These are phyloP conservation scores for Encarsia formosa DNA, from an alignment of 2,888 invertebrate genomes.

Conservation along the genomic window DNA sequence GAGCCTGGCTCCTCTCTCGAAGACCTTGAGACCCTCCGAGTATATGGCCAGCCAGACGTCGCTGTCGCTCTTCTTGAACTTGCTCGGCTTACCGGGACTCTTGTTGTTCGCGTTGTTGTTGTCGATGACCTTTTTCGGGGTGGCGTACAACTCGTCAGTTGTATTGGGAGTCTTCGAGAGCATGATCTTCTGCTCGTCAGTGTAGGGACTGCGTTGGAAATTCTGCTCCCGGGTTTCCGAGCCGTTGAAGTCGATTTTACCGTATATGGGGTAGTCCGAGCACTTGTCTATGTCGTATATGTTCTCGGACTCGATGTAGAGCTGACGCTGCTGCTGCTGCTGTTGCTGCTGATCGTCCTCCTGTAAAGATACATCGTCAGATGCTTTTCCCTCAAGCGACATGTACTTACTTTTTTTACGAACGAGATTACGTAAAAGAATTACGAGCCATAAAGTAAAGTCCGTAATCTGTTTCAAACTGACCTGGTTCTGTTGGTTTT, in stretches of 20 bases:
- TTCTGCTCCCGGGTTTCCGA: conserved; percentile 35
- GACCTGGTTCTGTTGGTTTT: conserved; percentile 9
- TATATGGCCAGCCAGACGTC: conserved; percentile 52
- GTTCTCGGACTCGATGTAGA: conserved; percentile 32
- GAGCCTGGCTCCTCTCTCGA: conserved; percentile 46
- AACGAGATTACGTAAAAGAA: no score
- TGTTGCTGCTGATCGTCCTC: conserved; percentile 2
- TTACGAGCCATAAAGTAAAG: no score
- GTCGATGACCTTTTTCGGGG: conserved; percentile 26
- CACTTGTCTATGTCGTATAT: conserved; percentile 36
- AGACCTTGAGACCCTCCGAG: conserved; percentile 48
- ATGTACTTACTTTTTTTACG: no score
- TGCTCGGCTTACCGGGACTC: conserved; percentile 33
- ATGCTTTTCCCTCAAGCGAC: background rate
- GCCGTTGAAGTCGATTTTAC: conserved; percentile 33
- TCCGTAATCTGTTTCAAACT: no score
- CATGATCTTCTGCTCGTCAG: conserved; percentile 32
- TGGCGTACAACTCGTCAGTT: conserved; percentile 31
- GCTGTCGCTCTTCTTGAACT: conserved; percentile 42
- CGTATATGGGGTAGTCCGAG: conserved; percentile 32
- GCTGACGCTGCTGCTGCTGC: conserved; percentile 12
- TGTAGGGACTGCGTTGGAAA: conserved; percentile 31
- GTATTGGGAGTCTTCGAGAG: conserved; percentile 12
- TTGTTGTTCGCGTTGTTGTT: conserved; percentile 32
- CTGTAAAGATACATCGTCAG: background rate